Evolutionary conservation across 2,113 vertebrate genomes (phyloP).

Genomic region (Notarius quadriscutis): DNA sequence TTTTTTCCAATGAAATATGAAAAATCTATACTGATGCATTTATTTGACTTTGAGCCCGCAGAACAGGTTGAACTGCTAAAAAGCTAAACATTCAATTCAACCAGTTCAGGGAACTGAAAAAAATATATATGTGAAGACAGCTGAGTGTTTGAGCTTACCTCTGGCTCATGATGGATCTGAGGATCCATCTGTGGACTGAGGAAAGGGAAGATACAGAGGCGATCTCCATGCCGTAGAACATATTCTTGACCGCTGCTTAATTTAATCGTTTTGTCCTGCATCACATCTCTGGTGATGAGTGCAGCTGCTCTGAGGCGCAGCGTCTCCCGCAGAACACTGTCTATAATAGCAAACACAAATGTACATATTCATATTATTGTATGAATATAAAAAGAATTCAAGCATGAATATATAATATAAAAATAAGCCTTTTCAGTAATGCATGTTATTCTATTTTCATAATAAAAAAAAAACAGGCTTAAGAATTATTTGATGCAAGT

Average conservation of each 20-base stretch:
- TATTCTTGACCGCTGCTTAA: constrained; percentile 75
- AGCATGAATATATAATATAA: not conserved
- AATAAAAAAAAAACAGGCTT: not conserved
- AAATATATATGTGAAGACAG: not conserved
- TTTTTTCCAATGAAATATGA: not conserved
- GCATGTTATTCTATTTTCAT: not conserved
- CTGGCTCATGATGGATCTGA: constrained; percentile 79
- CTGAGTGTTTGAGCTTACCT: constrained; percentile 69
- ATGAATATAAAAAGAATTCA: not conserved
- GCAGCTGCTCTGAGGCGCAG: constrained; percentile 83
- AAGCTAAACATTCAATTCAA: not conserved
- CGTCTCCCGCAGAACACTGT: constrained; percentile 80
- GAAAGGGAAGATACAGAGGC: constrained; percentile 84
- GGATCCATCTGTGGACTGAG: constrained; percentile 87
- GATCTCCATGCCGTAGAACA: constrained; percentile 78
- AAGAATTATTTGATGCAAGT: not conserved
- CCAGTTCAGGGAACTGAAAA: not conserved
- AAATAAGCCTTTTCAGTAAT: not conserved
- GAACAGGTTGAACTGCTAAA: not conserved
- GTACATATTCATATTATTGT: not conserved
- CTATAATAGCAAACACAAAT: constrained; percentile 62
- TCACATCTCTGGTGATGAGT: constrained; percentile 82
- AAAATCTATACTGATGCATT: not conserved
- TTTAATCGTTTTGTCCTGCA: constrained; percentile 69
- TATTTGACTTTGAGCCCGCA: not conserved